A percentile compares a stretch with the other conserved stretches of the same genome.
Conservation (phyloP, 2,113 vertebrate species). For the Circaetus cinerascens region DNA sequence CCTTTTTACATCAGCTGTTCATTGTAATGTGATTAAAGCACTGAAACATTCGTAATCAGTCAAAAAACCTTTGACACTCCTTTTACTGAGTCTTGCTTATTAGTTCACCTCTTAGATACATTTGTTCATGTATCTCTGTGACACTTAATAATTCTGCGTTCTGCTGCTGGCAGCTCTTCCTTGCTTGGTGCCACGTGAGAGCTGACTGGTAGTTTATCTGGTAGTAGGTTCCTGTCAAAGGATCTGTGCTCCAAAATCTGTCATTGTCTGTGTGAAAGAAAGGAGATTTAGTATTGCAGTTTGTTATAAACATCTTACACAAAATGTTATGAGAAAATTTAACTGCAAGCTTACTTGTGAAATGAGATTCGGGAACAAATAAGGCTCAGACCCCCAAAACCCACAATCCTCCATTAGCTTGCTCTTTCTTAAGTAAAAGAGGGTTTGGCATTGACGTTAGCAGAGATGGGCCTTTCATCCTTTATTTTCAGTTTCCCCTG, state of each 20-base stretch:
- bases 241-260: slow-evolving; percentile 81
- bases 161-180: slow-evolving; percentile 91
- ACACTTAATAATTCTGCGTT: slow-evolving; percentile 85
- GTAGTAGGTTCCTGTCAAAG: slow-evolving; percentile 82
- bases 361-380: background rate
- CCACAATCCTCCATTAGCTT: background rate
- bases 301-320: background rate
- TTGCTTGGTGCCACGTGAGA: slow-evolving; percentile 88
- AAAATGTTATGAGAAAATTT: background rate
- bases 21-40: background rate
- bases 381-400: background rate
- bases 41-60: background rate
- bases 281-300: background rate
- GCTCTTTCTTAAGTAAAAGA: background rate
- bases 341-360: background rate
- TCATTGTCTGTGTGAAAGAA: slow-evolving; percentile 46
- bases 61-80: background rate
- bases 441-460: background rate
- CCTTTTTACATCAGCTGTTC: background rate
- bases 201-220: slow-evolving; percentile 84
- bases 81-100: background rate
- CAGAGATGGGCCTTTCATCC: background rate
- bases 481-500: background rate
- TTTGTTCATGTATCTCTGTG: slow-evolving; percentile 86
- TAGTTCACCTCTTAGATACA: slow-evolving; percentile 83